Conservation (phyloP, 2,888 invertebrate genomes). For the Drosophila macrospina region DNA sequence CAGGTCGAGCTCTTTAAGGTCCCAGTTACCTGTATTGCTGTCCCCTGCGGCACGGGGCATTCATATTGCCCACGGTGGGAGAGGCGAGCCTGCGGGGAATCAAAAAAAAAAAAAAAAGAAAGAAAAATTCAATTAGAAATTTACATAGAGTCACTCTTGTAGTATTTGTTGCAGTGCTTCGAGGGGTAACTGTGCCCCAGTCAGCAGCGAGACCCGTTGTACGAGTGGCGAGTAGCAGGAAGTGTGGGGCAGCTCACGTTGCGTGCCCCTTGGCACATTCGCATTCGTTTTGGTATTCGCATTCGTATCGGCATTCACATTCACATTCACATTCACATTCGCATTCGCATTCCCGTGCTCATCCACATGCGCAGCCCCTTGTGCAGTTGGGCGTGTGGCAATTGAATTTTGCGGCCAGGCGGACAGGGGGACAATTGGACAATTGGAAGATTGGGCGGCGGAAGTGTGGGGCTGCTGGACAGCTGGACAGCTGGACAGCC, state of each 20-base stretch:
- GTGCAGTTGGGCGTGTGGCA: slow-evolving; percentile 51
- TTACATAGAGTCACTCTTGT: slow-evolving; percentile 40
- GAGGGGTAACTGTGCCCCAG: slow-evolving; percentile 1
- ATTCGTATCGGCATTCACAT: slow-evolving; percentile 10
- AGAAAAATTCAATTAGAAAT: slow-evolving; percentile 52
- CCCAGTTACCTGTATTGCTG: slow-evolving; percentile 2
- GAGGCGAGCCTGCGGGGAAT: not conserved
- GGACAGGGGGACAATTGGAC: slow-evolving; percentile 11
- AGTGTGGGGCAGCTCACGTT: slow-evolving; percentile 1
- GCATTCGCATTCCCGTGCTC: slow-evolving; percentile 10
- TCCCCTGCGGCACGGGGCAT: not conserved
- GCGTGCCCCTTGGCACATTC: slow-evolving; percentile 31
- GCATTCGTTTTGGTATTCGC: slow-evolving; percentile 14
- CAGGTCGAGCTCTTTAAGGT: not conserved
- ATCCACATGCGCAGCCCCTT: slow-evolving; percentile 24
- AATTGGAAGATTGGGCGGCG: slow-evolving; percentile 5
- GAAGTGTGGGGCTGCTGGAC: not conserved
- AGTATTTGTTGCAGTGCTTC: slow-evolving; percentile 18
- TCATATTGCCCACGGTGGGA: not conserved
- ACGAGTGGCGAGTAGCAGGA: not conserved
- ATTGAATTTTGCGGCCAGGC: slow-evolving; percentile 56
- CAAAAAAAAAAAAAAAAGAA: not conserved
- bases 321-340: not conserved
- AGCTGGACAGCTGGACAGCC: not conserved
- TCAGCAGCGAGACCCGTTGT: not conserved